Evolutionary conservation across 2,113 vertebrate genomes (phyloP), one percentile per base, ranked within the genome.

Genomic region (Alces alces): DNA sequence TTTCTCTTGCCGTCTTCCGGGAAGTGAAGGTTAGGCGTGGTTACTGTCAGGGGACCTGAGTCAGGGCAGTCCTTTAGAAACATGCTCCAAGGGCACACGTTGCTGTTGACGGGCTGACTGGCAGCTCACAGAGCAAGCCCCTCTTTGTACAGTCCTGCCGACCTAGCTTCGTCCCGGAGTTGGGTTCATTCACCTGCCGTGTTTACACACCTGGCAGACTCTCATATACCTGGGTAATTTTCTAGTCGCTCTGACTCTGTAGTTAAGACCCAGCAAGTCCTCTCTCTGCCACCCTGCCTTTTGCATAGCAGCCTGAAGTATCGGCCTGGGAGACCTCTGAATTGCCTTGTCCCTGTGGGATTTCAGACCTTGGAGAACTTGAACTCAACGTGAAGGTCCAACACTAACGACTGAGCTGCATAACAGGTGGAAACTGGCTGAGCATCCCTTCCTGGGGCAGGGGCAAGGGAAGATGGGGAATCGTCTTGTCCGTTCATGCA

Each of bases 1-100:
- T 93, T 94, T 89, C 61, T 93, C 64, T 64, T 93, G 47, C 88
- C 96, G 55, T 93, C 70, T 90, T 80, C 54, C 1, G 6, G 57
- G 47, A 61, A 76, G 36, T 54, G 70, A 27, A 76, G 84, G 30
- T 9, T 27, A 89, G 88, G 25, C 0, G 3, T 91, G 97, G 57
- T 57, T 52, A 23, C 64, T 54, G 52, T 76, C 45, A 57, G 73
- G 13, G 30, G 57, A 94, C 60, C 39, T 28, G 73, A 66, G 61
- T 90, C 21, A 21, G 57, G 30, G 33, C 21, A n/a, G 57, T 25
- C 19, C 43, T 91, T 92, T 54, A 33, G 55, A 92, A 84, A 92
- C 33, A 95, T 2, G 19, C 43, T 93, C n/a, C 52, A 1, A 91
- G 82, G 83, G 58, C 55, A 86, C 54, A 27, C 39, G 0, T 28